Evolutionary conservation across 2,888 invertebrate species (phyloP), one percentile per base, ranked within the genome.

Genomic region (Aricia artaxerxes): DNA sequence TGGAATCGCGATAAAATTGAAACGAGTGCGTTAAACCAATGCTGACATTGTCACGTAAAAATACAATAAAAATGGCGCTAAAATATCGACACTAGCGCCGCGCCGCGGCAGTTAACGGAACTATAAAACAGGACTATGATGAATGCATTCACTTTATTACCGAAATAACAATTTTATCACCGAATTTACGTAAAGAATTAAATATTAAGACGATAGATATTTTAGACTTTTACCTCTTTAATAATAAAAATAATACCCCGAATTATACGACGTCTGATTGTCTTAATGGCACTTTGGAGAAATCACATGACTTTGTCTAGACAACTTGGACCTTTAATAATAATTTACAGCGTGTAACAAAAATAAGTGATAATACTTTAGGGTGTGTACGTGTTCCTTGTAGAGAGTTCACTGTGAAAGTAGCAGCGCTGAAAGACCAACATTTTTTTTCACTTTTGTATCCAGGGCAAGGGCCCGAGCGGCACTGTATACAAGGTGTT

Each of bases 51-150:
- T 44, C 73, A 40, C 40, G 44, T 73, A 73, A 73, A 73, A 73
- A 44, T 73, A 73, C 73, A 73, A 73, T 73, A 73, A 73, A 73
- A 73, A 44, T 73, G 69, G 69, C 73, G 73, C 44, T 73, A 73
- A 73, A 44, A 44, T 73, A 73, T 73, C 24, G 73, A 73, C n/a
- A 73, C 73, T 73, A 44, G 69, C 69, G 69, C 69, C 35, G 44
- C 44, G 44, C n/a, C 7, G 1, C 44, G 40, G 73, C 44, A 16
- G 44, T 73, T 44, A 73, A 44, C 40, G 73, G 73, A 44, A 73
- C 73, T 73, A 73, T 73, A 44, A 73, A 73, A 69, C 64, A 31
- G 11, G 69, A 35, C 69, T 69, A 69, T 38, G 35, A 69, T 38
- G 69, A 16, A 69, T 38, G 35, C 69, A 69, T 69, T 69, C 4